Conservation (phyloP, 2,797 vertebrate genomes). For the Labroides dimidiatus region DNA sequence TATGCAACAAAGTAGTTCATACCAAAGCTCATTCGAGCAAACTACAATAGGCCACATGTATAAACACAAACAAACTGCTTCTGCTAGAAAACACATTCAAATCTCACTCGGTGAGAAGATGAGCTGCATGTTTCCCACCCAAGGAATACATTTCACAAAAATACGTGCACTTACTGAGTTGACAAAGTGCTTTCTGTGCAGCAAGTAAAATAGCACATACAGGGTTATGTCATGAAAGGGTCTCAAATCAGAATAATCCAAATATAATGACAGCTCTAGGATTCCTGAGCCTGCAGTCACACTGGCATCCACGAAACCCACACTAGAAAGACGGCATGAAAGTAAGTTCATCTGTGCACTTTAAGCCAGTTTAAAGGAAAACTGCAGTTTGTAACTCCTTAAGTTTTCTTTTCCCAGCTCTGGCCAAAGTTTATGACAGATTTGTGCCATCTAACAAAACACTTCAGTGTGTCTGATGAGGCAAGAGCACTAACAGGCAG, state of each 20-base stretch:
- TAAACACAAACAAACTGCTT: conserved; percentile 63
- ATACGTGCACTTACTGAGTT: neutral
- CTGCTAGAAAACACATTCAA: conserved; percentile 33
- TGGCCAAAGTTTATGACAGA: neutral
- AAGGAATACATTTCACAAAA: conserved; percentile 19
- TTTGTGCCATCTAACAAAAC: neutral
- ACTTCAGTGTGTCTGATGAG: neutral
- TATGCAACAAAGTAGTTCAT: conserved; percentile 75
- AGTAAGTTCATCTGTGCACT: neutral
- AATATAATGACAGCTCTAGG: neutral
- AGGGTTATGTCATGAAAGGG: neutral
- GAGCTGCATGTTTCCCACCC: conserved; percentile 28
- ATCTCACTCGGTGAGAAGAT: conserved; percentile 36
- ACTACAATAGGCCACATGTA: conserved; percentile 64
- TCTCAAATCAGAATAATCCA: neutral
- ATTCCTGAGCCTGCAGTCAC: neutral
- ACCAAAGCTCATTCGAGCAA: conserved; percentile 64
- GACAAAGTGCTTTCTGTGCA: conserved; percentile 21
- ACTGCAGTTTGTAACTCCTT: neutral
- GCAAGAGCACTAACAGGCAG: neutral
- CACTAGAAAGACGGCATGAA: neutral
- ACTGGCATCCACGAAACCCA: neutral
- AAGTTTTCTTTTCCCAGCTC: neutral
- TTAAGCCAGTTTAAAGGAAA: conserved; percentile 6
- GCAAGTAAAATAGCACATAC: neutral